Percentiles rank a stretch among this genome's conserved stretches.
Conservation (phyloP, 1,140 invertebrate species). For the Linepithema humile region DNA sequence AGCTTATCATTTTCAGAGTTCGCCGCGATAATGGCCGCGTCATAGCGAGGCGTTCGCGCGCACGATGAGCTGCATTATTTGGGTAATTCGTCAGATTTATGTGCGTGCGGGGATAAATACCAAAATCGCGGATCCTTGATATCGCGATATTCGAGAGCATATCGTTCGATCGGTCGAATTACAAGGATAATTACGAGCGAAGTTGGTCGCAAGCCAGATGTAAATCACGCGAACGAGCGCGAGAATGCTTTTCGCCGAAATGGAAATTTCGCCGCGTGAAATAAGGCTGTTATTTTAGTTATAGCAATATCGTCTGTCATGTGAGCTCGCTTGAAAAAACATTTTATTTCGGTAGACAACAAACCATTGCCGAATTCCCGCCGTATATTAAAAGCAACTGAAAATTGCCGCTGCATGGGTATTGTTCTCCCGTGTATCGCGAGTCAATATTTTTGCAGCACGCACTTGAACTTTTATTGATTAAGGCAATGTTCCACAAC, state of each 20-base stretch:
- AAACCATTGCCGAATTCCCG: slow-evolving; percentile 18
- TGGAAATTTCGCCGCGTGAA: slow-evolving; percentile 29
- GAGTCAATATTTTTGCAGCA: background rate
- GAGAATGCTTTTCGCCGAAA: slow-evolving; percentile 25
- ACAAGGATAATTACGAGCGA: slow-evolving; percentile 52
- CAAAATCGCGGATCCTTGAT: slow-evolving; percentile 66
- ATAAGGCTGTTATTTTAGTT: slow-evolving; percentile 57
- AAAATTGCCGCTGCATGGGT: slow-evolving; percentile 42
- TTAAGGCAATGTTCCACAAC: background rate
- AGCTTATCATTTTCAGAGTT: slow-evolving; percentile 58
- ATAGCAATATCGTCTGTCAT: slow-evolving; percentile 30
- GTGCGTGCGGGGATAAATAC: slow-evolving; percentile 64
- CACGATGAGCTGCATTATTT: slow-evolving; percentile 26
- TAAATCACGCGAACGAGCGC: slow-evolving; percentile 28
- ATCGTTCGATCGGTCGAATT: slow-evolving; percentile 53
- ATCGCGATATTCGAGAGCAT: slow-evolving; percentile 54
- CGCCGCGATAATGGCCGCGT: slow-evolving; percentile 48
- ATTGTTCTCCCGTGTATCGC: background rate
- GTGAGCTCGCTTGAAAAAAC: slow-evolving; percentile 12
- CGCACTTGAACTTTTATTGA: slow-evolving; percentile 32
- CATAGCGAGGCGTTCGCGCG: background rate
- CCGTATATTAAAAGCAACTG: slow-evolving; percentile 44
- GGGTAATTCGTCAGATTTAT: slow-evolving; percentile 62
- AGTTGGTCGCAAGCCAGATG: slow-evolving; percentile 49
- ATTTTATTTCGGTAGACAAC: slow-evolving; percentile 40